Percentiles rank a stretch among this genome's conserved stretches.
phyloP scores from a whole-genome alignment of 2,888 invertebrate species.

The Rotaria socialis region DNA sequence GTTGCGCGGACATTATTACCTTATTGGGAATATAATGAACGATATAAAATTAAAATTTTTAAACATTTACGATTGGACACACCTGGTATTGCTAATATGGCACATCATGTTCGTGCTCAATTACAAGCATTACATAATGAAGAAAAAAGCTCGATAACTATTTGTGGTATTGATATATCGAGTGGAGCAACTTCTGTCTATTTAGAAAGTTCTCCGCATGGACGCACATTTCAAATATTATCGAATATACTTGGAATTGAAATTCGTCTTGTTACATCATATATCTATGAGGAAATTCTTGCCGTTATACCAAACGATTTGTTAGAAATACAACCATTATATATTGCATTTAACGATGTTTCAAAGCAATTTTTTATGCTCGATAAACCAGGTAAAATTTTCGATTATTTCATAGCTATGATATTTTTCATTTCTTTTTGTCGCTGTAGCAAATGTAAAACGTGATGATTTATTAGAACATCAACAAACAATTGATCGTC shows the following conservation, averaged over 20 bases:
- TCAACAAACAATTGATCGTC: not conserved
- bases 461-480: constrained; percentile 4
- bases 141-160: not conserved
- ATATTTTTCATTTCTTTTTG: too few species aligned
- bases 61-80: not conserved
- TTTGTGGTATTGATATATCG: not conserved
- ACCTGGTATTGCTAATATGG: not conserved
- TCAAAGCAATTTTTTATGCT: constrained; percentile 35
- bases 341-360: constrained; percentile 30
- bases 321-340: not conserved
- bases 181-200: not conserved
- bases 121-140: not conserved
- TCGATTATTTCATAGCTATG: too few species aligned
- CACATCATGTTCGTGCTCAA: constrained; percentile 27
- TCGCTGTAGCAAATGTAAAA: not conserved
- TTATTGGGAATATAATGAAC: constrained; percentile 24
- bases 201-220: not conserved
- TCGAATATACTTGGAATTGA: not conserved
- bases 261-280: constrained; percentile 32
- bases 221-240: constrained; percentile 16
- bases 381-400: constrained; percentile 6
- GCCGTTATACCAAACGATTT: not conserved
- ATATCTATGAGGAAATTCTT: not conserved
- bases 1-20: constrained; percentile 23
- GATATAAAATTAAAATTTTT: constrained; percentile 1